These are phyloP conservation scores for Burhinus bistriatus DNA, from an alignment of 2,113 vertebrate species.

Conservation along the genomic window DNA sequence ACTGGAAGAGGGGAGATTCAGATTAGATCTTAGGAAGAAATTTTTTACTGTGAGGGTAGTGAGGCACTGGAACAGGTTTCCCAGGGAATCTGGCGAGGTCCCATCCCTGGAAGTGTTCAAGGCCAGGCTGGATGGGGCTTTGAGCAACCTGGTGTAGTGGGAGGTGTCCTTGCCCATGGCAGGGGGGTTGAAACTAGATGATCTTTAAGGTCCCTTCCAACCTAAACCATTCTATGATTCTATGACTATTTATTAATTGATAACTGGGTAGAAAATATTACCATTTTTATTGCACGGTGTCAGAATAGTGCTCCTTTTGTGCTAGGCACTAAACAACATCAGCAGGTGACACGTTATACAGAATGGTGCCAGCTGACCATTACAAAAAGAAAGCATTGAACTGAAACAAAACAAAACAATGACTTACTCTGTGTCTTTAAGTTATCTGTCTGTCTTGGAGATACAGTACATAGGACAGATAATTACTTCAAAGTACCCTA, in stretches of 20 bases:
- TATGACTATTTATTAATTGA: background rate
- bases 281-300: background rate
- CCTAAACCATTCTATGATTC: too few relatives aligned
- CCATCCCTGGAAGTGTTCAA: too few relatives aligned
- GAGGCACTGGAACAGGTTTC: too few relatives aligned
- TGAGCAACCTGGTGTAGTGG: too few relatives aligned
- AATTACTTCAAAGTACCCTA: background rate
- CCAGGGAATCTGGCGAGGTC: too few relatives aligned
- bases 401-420: background rate
- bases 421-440: background rate
- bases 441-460: background rate
- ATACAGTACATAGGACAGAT: background rate
- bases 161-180: too few relatives aligned
- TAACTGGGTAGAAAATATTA: background rate
- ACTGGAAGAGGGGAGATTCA: too few relatives aligned
- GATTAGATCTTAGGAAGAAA: too few relatives aligned
- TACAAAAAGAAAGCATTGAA: background rate
- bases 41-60: too few relatives aligned
- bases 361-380: background rate
- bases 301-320: background rate
- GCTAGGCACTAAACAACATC: background rate
- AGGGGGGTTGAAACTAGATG: too few relatives aligned
- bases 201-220: too few relatives aligned
- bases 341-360: background rate
- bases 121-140: too few relatives aligned